Conservation (phyloP, 2,888 invertebrate species). For the Podabrus alpinus region DNA sequence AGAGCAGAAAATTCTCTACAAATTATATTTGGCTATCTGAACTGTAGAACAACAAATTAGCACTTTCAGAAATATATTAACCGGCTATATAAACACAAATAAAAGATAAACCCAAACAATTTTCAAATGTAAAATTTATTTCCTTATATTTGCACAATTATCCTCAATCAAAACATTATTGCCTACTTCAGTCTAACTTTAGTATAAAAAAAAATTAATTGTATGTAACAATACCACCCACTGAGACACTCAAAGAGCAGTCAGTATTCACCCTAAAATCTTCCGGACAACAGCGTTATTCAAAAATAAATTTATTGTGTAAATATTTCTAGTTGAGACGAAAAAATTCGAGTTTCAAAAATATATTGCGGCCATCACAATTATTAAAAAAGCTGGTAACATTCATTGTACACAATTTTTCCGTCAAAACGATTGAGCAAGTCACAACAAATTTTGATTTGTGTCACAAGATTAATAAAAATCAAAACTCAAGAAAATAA, state of each 20-base stretch:
- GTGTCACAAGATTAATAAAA: background rate
- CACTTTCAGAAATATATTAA: too few species aligned
- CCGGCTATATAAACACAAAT: too few species aligned
- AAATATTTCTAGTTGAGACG: background rate
- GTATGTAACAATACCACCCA: background rate
- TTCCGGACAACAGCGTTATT: background rate
- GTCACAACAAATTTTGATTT: background rate
- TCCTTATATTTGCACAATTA: background rate
- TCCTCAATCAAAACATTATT: background rate
- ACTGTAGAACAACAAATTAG: too few species aligned
- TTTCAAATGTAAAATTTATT: background rate
- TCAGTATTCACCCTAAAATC: background rate
- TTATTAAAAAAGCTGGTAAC: background rate
- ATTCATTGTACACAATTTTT: background rate
- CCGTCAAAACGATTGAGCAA: background rate
- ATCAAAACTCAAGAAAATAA: background rate
- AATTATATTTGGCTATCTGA: too few species aligned
- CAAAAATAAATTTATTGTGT: background rate
- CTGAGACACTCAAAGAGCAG: too few species aligned
- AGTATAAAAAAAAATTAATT: background rate
- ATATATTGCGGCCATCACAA: background rate
- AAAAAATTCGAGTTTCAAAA: background rate
- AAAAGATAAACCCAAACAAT: too few species aligned
- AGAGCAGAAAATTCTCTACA: too few species aligned
- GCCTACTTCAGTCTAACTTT: background rate